phyloP scores from a whole-genome alignment of 2,797 vertebrate genomes.

The Lepilemur septentrionalis region DNA sequence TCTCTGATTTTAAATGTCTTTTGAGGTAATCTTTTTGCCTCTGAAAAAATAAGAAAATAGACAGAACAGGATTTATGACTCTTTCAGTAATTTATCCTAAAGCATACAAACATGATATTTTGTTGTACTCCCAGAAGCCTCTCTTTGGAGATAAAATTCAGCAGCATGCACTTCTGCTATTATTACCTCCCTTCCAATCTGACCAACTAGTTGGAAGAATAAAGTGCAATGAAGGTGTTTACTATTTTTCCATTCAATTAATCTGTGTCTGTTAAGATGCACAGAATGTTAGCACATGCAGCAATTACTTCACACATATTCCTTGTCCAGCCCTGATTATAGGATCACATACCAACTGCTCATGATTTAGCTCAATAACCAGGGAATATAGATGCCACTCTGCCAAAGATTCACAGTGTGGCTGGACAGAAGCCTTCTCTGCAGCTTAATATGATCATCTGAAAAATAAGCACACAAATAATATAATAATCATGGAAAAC shows the following conservation, averaged over 20 bases:
- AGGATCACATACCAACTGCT: background rate
- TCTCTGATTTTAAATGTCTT: conserved; percentile 71
- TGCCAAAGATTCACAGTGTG: background rate
- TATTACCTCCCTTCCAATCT: background rate
- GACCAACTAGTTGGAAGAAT: background rate
- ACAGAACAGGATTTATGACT: conserved; percentile 49
- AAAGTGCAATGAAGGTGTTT: background rate
- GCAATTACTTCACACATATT: background rate
- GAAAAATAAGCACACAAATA: conserved; percentile 7
- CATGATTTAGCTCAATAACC: background rate
- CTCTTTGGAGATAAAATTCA: conserved; percentile 39
- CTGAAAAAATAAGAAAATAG: conserved; percentile 71
- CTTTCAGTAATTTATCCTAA: conserved; percentile 56
- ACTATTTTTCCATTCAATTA: background rate
- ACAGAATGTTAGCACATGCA: background rate
- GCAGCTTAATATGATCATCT: background rate
- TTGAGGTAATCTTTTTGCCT: conserved; percentile 62
- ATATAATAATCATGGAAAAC: background rate
- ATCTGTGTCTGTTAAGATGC: background rate
- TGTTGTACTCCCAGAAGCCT: background rate
- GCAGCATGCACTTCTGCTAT: background rate
- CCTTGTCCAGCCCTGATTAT: background rate
- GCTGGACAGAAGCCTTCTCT: background rate
- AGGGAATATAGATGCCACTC: background rate
- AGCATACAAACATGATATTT: conserved; percentile 28